Percentiles rank a stretch among this genome's conserved stretches.
phyloP scores from a whole-genome alignment of 2,888 invertebrate species.

The Octonoba sinensis region DNA sequence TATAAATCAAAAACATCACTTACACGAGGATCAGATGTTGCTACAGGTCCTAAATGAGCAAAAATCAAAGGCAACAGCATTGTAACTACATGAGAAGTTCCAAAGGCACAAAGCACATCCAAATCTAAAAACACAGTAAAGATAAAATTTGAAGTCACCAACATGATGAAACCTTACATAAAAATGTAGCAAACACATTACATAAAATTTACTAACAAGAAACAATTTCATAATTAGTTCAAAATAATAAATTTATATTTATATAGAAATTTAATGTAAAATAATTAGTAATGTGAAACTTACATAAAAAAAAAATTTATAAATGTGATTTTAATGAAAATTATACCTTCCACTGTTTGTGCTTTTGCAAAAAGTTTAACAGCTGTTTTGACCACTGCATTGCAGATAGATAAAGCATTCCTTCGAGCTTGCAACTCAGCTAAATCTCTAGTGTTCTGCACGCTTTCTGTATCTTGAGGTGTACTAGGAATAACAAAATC shows the following conservation, averaged over 20 bases:
- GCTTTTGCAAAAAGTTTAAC: slow-evolving; percentile 79
- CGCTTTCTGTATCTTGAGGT: slow-evolving; percentile 76
- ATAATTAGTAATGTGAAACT: too few relatives aligned
- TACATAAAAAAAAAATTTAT: not conserved
- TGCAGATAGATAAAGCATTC: slow-evolving; percentile 82
- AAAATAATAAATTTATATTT: not conserved
- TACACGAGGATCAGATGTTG: slow-evolving; percentile 81
- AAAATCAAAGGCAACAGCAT: slow-evolving; percentile 86
- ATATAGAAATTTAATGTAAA: not conserved
- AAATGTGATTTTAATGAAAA: not conserved
- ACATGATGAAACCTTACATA: not conserved
- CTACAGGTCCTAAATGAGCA: slow-evolving; percentile 86
- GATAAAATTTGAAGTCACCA: not conserved
- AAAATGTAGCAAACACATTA: not conserved
- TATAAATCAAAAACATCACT: slow-evolving; percentile 20
- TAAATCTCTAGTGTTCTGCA: slow-evolving; percentile 75
- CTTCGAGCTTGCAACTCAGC: slow-evolving; percentile 78
- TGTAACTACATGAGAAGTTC: slow-evolving; percentile 77
- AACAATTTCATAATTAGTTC: not conserved
- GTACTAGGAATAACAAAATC: slow-evolving; percentile 71
- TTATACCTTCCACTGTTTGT: slow-evolving; percentile 71
- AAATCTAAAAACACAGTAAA: slow-evolving; percentile 28
- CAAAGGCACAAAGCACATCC: slow-evolving; percentile 58
- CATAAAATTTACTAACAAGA: not conserved
- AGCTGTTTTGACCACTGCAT: slow-evolving; percentile 82